Evolutionary conservation across 2,888 invertebrate species (phyloP).

Genomic region (Apodemia zela): DNA sequence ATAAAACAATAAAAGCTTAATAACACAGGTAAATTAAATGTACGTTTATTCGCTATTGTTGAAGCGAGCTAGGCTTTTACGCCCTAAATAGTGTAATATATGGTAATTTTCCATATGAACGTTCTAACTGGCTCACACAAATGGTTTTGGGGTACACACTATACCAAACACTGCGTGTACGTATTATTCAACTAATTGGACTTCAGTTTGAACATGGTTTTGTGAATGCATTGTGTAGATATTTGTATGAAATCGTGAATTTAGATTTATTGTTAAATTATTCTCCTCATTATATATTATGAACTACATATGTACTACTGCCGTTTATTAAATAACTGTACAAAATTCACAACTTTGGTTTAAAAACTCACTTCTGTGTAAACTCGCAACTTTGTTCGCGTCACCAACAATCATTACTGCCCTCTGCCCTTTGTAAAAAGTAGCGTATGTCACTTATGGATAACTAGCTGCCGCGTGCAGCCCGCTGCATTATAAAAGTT

Average conservation of each 20-base stretch:
- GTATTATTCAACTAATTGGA: conserved; percentile 11
- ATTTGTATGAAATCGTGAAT: not conserved
- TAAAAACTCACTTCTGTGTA: no score
- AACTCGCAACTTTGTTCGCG: no score
- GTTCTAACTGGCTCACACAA: conserved; percentile 12
- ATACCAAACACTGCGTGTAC: not conserved
- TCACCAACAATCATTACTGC: no score
- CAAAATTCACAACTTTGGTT: no score
- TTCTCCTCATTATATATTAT: no score
- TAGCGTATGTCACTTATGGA: no score
- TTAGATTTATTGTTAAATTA: not conserved
- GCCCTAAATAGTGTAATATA: conserved; percentile 19
- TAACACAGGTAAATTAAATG: conserved; percentile 15
- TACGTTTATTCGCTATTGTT: conserved; percentile 22
- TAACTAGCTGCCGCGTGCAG: no score
- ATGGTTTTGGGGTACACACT: conserved; percentile 9
- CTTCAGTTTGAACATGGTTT: not conserved
- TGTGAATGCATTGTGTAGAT: not conserved
- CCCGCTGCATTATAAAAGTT: no score
- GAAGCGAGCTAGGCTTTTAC: conserved; percentile 14
- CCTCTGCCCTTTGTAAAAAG: no score
- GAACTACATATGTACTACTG: no score
- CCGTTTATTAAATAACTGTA: no score
- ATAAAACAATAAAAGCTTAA: not conserved
- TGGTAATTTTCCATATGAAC: conserved; percentile 21